A percentile compares a stretch with the other conserved stretches of the same genome.
These are phyloP conservation scores for Eudemis profundana DNA, from an alignment of 2,888 invertebrate species.

Conservation along the genomic window DNA sequence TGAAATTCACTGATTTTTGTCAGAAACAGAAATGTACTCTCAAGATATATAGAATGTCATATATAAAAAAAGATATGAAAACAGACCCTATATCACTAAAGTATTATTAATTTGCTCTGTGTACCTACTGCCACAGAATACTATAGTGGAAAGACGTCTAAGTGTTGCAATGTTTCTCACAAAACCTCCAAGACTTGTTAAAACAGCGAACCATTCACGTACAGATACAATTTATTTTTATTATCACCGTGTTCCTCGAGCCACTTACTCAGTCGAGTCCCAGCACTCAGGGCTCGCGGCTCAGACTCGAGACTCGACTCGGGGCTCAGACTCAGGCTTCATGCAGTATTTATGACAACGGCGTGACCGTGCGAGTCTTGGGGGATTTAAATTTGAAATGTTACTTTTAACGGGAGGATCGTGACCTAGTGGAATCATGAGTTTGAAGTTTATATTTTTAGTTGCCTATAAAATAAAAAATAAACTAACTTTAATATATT, in stretches of 20 bases:
- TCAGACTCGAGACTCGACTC: background rate
- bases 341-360: conserved; percentile 35
- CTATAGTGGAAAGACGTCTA: no score
- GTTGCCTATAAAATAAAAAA: no score
- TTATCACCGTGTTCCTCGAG: conserved; percentile 16
- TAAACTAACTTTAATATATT: no score
- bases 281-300: conserved; percentile 18
- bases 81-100: no score
- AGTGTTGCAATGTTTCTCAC: no score
- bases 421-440: background rate
- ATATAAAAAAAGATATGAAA: no score
- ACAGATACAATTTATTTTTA: conserved; percentile 39
- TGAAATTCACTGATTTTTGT: no score
- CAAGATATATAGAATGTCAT: no score
- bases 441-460: background rate
- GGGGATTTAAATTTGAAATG: conserved; percentile 39
- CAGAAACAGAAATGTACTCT: no score
- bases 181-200: conserved; percentile 5
- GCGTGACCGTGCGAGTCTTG: conserved; percentile 8
- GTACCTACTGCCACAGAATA: no score
- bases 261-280: conserved; percentile 1
- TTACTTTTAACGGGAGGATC: conserved; percentile 7
- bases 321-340: conserved; percentile 5
- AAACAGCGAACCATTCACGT: conserved; percentile 30
- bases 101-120: no score